A percentile compares a stretch with the other conserved stretches of the same genome.
These are phyloP conservation scores for Gallinago solitaria DNA, from an alignment of 2,797 vertebrate genomes.

Conservation along the genomic window DNA sequence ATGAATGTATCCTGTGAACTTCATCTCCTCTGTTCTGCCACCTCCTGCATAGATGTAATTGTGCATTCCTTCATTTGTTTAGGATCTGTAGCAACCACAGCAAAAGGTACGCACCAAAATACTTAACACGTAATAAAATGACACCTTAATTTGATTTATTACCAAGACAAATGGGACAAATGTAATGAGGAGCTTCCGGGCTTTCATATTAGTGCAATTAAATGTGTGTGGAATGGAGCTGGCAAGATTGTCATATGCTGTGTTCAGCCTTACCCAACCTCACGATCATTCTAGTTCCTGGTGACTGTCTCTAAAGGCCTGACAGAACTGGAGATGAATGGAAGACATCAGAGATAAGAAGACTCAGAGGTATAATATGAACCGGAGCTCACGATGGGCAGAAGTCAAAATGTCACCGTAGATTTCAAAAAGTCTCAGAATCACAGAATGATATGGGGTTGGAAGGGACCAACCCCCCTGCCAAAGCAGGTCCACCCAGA, in stretches of 20 bases:
- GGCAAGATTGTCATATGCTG: not conserved
- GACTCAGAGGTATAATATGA: not conserved
- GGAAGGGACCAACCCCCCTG: too few relatives aligned
- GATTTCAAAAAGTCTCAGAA: not conserved
- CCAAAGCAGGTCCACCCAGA: too few relatives aligned
- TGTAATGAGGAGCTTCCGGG: not conserved
- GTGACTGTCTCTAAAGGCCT: not conserved
- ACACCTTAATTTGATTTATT: not conserved
- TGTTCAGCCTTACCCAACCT: not conserved
- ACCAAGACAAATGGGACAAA: not conserved
- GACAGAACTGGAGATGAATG: not conserved
- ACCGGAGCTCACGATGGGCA: not conserved
- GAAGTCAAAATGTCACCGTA: not conserved
- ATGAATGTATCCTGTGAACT: not conserved
- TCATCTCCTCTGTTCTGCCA: not conserved
- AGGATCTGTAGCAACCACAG: not conserved
- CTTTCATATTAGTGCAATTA: not conserved
- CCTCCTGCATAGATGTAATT: not conserved
- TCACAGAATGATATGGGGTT: too few relatives aligned
- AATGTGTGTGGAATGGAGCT: accelerated
- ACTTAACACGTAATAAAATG: not conserved
- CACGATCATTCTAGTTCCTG: not conserved
- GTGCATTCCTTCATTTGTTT: not conserved
- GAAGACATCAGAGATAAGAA: not conserved
- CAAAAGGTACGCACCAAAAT: not conserved